Percentiles rank a stretch among this genome's conserved stretches.
phyloP scores from a whole-genome alignment of 1,140 invertebrate genomes.

The Berghia stephanieae region DNA sequence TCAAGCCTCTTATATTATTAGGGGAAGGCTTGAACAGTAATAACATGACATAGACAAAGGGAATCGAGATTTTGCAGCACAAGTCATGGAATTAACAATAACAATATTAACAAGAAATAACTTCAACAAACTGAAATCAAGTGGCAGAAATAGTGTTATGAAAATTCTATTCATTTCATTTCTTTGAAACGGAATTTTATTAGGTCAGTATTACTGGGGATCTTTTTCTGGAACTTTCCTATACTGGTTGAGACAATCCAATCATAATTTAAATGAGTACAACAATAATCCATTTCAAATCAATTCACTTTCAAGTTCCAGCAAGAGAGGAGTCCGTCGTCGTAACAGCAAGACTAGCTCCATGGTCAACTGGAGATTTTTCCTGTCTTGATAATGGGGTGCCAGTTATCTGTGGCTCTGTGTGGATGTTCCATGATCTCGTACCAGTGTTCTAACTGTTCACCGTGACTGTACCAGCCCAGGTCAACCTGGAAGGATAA shows the following conservation, averaged over 20 bases:
- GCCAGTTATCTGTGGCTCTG: constrained; percentile 60
- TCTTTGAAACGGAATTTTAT: neutral
- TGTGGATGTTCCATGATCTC: constrained; percentile 65
- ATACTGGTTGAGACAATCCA: neutral
- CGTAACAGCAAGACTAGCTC: neutral
- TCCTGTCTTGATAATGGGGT: constrained; percentile 61
- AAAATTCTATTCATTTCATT: constrained; percentile 1
- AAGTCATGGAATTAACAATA: too few species aligned
- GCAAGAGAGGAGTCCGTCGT: neutral
- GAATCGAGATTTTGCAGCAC: too few species aligned
- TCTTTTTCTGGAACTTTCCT: neutral
- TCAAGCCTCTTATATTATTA: too few species aligned
- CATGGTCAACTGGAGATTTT: constrained; percentile 55
- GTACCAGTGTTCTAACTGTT: constrained; percentile 62
- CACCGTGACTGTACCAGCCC: constrained; percentile 62
- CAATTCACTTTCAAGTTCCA: neutral
- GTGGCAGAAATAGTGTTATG: too few species aligned
- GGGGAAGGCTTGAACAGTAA: too few species aligned
- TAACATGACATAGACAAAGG: too few species aligned
- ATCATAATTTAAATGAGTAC: neutral
- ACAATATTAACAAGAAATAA: too few species aligned
- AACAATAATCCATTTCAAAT: neutral
- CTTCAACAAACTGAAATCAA: too few species aligned
- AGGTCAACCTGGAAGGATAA: constrained; percentile 56
- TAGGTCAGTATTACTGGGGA: neutral